Conservation (phyloP, 2,113 vertebrate genomes). For the Dasypus novemcinctus region DNA sequence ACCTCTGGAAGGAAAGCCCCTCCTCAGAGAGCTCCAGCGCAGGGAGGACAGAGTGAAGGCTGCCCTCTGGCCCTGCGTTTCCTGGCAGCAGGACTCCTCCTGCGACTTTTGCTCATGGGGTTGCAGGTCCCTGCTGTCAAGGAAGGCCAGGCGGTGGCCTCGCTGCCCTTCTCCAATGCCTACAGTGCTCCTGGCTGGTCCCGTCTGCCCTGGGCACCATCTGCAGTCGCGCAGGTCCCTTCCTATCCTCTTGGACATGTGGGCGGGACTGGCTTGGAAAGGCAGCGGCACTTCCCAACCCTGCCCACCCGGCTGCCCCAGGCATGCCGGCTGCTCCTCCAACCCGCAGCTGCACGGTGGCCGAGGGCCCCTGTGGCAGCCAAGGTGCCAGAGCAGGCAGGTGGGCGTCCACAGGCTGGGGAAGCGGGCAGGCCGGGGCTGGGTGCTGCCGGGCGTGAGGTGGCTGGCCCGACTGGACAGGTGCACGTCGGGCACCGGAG, state of each 20-base stretch:
- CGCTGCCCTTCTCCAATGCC: rapidly evolving
- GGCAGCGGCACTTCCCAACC: background rate
- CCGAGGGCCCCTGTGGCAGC: background rate
- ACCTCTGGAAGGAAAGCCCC: background rate
- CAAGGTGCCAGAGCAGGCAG: background rate
- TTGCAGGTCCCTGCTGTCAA: rapidly evolving
- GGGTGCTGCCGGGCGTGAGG: background rate
- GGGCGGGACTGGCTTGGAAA: background rate
- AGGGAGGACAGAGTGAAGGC: too few species aligned
- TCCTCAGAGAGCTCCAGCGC: rapidly evolving
- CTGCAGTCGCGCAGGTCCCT: background rate
- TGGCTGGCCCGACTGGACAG: background rate
- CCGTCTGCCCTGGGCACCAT: background rate
- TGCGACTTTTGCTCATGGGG: too few species aligned
- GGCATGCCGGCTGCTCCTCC: constrained; percentile 26
- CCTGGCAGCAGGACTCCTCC: background rate
- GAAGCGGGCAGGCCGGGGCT: background rate
- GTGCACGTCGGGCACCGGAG: background rate
- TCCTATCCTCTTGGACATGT: background rate
- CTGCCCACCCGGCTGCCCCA: background rate
- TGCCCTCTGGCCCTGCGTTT: rapidly evolving
- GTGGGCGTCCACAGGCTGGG: background rate
- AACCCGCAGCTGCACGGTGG: background rate
- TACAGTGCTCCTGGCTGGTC: background rate
- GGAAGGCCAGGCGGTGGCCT: background rate